Evolutionary conservation across 2,888 invertebrate genomes (phyloP), one percentile per base, ranked within the genome.

Genomic region (Tuta absoluta): DNA sequence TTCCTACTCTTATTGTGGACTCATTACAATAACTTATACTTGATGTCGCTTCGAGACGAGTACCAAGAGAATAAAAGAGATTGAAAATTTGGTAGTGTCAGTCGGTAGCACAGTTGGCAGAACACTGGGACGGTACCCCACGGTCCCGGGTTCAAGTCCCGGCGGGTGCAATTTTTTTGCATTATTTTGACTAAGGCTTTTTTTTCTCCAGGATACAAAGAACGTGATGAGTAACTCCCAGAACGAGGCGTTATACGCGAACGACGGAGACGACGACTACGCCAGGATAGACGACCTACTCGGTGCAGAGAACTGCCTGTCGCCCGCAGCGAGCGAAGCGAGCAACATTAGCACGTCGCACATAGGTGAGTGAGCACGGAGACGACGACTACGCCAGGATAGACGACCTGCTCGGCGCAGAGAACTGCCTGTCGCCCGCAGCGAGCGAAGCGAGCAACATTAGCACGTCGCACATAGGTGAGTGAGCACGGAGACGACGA

Each of bases 331-430:
- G 63, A 82, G 76, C 73, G 89, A 90, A 53, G 73, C 74, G 63
- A 82, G 85, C 65, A 87, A 88, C 71, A 72, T 91, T 66, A 79
- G 89, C 77, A 90, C 91, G 37, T 85, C 91, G 3, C 91, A 92
- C 70, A 90, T 91, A 58, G 89, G 91, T 2, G 73, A 77, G 0
- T 77, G 81, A 60, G 83, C 28, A 90, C 66, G 80, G 89, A 0
- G 90, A 91, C 14, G 91, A 87, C 41, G 91, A 91, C 58, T 92
- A 91, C 38, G 91, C 91, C 2, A 82, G 89, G 48, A 91, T 92
- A 63, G 91, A 92, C 24, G 90, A 91, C n/a, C n/a, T n/a, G n/a
- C n/a, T n/a, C n/a, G n/a, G n/a, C n/a, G n/a, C n/a, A n/a, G n/a
- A n/a, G n/a, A n/a, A n/a, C n/a, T n/a, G n/a, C n/a, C n/a, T n/a